Base-by-base conservation (phyloP, 1,140 invertebrate species). In the Rhyacophila brunnea region DNA sequence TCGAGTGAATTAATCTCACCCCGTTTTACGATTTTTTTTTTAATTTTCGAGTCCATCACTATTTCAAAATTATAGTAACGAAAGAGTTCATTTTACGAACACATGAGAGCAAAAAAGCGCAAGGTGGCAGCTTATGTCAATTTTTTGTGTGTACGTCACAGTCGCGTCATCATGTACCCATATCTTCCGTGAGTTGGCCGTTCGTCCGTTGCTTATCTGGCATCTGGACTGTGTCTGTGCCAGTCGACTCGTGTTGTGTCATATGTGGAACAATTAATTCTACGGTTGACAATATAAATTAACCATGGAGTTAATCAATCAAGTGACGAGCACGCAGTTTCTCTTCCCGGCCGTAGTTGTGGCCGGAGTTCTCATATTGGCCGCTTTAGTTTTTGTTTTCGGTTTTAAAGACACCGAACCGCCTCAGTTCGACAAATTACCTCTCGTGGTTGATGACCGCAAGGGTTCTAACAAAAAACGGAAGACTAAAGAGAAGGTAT, bases 351-450 rank as follows among this genome's bases (percentile, higher is more conserved):
- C 81, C 51, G 77, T 85, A 62, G 85, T 84, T 65, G 85, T 87
- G 53, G 82, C 81, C 56, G 77, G 86, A 70, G 85, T 86, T 64
- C 76, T 87, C 66, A 70, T 87, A 64, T 82, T 78, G 61, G 85
- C 84, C 57, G 74, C 87, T 49, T 74, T 88, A 54, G 84, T 88
- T 64, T 89, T 87, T 75, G 81, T 79, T 50, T 88, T 88, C 70
- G 86, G 87, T 51, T 88, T 90, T 72, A 85, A 86, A 74, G 81
- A 85, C 62, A 82, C 85, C 46, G 84, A 87, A 70, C 85, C 87
- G 72, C 87, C 87, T 65, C 83, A 84, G 63, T 88, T 88, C 67
- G 83, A 85, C 66, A 86, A 88, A 68, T 74, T 88, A 32, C 79
- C 84, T 4, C 69, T 80, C 51, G 70, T 78, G 46, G 68, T 79